Conservation (phyloP, 1,140 invertebrate species). For the Cotesia chilonis region DNA sequence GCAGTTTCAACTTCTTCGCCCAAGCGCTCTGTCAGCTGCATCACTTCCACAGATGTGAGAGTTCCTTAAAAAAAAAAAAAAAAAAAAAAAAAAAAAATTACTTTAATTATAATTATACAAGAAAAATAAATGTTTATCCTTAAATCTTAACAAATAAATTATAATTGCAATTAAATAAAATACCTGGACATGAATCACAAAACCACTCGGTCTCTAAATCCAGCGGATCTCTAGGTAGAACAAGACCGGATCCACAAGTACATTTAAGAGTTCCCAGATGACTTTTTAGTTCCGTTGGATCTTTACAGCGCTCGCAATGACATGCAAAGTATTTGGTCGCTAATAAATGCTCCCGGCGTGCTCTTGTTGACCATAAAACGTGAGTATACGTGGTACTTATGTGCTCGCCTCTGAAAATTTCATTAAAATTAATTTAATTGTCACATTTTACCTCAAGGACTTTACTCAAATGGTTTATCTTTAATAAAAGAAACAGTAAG, state of each 20-base stretch:
- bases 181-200: slow-evolving; percentile 74
- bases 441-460: too few species aligned
- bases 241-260: slow-evolving; percentile 70
- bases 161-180: too few species aligned
- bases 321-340: slow-evolving; percentile 85
- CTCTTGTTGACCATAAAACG: slow-evolving; percentile 83
- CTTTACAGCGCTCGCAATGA: slow-evolving; percentile 75
- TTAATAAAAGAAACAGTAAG: too few species aligned
- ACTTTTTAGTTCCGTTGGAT: slow-evolving; percentile 81
- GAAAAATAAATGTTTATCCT: too few species aligned
- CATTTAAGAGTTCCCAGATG: slow-evolving; percentile 80
- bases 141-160: too few species aligned
- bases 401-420: slow-evolving; percentile 69
- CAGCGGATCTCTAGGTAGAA: slow-evolving; percentile 75
- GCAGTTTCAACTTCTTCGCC: slow-evolving; percentile 78
- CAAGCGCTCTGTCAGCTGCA: slow-evolving; percentile 73
- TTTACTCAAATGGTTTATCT: too few species aligned
- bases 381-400: slow-evolving; percentile 86
- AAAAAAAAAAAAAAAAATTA: background rate
- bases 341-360: slow-evolving; percentile 78
- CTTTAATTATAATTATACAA: background rate
- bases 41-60: slow-evolving; percentile 67
- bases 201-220: slow-evolving; percentile 77
- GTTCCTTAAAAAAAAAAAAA: slow-evolving; percentile 33
- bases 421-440: slow-evolving; percentile 25